These are phyloP conservation scores for Nannobrachium achirus DNA, from an alignment of 2,113 vertebrate genomes.

Conservation along the genomic window DNA sequence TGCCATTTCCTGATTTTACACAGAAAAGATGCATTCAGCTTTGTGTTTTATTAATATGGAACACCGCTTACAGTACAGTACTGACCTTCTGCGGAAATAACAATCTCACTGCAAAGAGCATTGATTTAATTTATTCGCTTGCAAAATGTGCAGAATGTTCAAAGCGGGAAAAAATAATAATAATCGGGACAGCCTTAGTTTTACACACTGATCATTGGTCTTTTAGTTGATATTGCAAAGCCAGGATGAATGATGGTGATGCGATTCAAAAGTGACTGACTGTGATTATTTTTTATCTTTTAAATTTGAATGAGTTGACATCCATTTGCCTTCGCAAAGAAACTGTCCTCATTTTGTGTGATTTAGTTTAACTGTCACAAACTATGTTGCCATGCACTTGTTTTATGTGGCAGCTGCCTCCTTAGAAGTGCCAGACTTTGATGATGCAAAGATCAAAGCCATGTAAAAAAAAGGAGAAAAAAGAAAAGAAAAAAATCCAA, in stretches of 20 bases:
- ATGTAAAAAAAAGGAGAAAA: background rate
- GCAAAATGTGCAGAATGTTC: no score
- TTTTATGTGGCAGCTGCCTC: background rate
- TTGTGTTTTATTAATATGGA: no score
- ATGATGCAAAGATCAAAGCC: background rate
- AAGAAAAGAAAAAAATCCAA: background rate
- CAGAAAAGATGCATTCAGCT: no score
- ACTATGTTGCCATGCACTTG: background rate
- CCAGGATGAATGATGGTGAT: background rate
- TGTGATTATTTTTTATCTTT: no score
- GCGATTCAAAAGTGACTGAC: no score
- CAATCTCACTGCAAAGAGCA: no score
- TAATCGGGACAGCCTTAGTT: no score
- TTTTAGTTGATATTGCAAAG: background rate
- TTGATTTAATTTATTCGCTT: no score
- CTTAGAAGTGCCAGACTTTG: slow-evolving; percentile 21
- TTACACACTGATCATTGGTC: background rate
- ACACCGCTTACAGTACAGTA: no score
- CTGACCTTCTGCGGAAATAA: no score
- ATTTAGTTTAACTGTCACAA: slow-evolving; percentile 15
- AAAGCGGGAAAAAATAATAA: no score
- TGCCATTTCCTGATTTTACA: no score
- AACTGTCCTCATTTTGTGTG: background rate
- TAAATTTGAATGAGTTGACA: background rate
- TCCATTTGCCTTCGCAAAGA: background rate